Percentiles rank a stretch among this genome's conserved stretches.
Evolutionary conservation across 2,888 invertebrate species (phyloP).

Genomic region (Nematopogon swammerdamellus): DNA sequence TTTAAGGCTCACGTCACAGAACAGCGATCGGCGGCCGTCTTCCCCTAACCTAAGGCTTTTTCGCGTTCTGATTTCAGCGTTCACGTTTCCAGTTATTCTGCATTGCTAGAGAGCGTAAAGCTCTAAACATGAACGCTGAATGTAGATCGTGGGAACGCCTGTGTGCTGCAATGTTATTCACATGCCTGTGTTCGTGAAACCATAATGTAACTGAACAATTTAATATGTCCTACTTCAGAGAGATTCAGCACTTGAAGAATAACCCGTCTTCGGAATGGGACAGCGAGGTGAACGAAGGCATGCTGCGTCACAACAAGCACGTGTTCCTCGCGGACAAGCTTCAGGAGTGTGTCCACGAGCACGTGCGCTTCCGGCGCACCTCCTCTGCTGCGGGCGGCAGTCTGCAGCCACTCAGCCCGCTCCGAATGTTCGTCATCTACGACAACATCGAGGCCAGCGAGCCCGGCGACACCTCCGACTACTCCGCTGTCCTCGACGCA

Average conservation of each 20-base stretch:
- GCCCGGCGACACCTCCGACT: slow-evolving; percentile 57
- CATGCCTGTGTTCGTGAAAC: too few relatives aligned
- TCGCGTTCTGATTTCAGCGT: too few relatives aligned
- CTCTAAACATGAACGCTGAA: too few relatives aligned
- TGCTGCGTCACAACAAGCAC: slow-evolving; percentile 59
- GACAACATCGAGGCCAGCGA: slow-evolving; percentile 72
- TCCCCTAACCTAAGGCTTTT: too few relatives aligned
- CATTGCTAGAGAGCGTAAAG: too few relatives aligned
- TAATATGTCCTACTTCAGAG: slow-evolving; percentile 35
- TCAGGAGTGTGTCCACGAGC: slow-evolving; percentile 62
- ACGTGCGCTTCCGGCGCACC: slow-evolving; percentile 50
- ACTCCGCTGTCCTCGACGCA: slow-evolving; percentile 56
- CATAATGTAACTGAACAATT: too few relatives aligned
- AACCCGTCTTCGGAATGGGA: slow-evolving; percentile 46
- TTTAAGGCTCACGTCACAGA: too few relatives aligned
- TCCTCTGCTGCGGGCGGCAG: slow-evolving; percentile 16
- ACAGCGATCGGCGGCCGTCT: too few relatives aligned
- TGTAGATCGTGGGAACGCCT: too few relatives aligned
- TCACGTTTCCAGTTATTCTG: too few relatives aligned
- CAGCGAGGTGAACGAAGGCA: slow-evolving; percentile 44
- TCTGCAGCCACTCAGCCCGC: slow-evolving; percentile 57
- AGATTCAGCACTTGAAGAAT: slow-evolving; percentile 46
- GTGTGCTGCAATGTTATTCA: too few relatives aligned
- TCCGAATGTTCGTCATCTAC: slow-evolving; percentile 65
- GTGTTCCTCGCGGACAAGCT: slow-evolving; percentile 68